Base-by-base conservation (phyloP, 2,797 vertebrate species). In the Okamejei kenojei region DNA sequence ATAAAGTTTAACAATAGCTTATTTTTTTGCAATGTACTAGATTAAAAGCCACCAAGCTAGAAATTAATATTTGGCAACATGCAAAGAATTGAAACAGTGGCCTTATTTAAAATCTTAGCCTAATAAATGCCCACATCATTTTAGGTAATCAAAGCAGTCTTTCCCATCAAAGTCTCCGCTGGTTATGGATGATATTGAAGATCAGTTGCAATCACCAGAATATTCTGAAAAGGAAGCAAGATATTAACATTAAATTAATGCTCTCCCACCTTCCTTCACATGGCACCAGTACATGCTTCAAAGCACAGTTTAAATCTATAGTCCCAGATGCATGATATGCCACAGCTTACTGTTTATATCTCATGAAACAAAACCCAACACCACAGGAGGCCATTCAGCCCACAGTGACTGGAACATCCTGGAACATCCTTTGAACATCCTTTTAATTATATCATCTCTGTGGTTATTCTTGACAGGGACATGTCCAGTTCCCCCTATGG, bases 151-250 rank as follows among this genome's bases (percentile, higher is more conserved):
- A 84, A 61, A 61, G 26, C 10, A 61, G 54, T 32, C 26, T 26
- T 65, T 88, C 21, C 84, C 29, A 5, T 88, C 61, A 29, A 1
- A n/a, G 6, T 17, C 0, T 65, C 32, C 13, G 82, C 26, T 35
- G n/a, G 7, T 65, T 65, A n/a, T 13, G 58, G 29, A 26, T 15
- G 11, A n/a, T 88, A 88, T 9, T 35, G 61, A 6, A 88, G 15
- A 19, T 88, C 84, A 68, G 84, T 88, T 32, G 84, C 84, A 88
- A 88, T 88, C 84, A 88, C 84, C 63, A 88, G 17, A 68, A 88
- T 17, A 68, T 88, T 9, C 84, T 88, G 84, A 68, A 65, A 86
- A 61, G 63, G 63, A 29, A 88, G 29, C n/a, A 68, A 68, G 2
- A 65, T 68, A 9, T 65, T 63, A 88, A 17, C 2, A 11, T 88